Conservation (phyloP, 2,797 vertebrate genomes). For the Artibeus lituratus region DNA sequence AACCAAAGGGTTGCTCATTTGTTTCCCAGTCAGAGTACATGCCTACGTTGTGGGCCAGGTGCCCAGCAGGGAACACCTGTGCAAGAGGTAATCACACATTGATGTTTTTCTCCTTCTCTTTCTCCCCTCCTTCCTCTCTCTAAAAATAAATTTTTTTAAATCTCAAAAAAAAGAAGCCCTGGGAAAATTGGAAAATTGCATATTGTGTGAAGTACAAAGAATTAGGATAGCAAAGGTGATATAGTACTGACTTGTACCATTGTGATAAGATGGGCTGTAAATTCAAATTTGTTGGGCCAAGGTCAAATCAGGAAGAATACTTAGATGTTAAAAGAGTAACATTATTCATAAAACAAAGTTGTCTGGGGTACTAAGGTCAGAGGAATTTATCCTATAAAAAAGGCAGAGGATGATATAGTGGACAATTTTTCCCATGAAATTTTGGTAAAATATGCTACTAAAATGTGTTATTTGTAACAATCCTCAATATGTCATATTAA, state of each 20-base stretch:
- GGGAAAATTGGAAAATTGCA: not conserved
- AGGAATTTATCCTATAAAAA: not conserved
- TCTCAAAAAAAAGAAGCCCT: not conserved
- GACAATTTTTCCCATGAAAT: not conserved
- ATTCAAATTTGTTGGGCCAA: not conserved
- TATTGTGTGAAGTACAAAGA: not conserved
- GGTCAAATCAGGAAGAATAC: not conserved
- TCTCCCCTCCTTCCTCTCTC: too few relatives aligned
- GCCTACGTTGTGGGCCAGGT: too few relatives aligned
- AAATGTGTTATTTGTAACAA: not conserved
- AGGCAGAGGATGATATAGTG: not conserved
- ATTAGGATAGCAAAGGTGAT: not conserved
- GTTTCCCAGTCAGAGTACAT: too few relatives aligned
- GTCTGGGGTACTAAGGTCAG: not conserved
- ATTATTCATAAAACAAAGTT: not conserved
- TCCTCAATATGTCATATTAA: not conserved
- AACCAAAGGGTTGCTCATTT: too few relatives aligned
- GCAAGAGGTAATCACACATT: too few relatives aligned
- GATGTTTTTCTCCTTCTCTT: too few relatives aligned
- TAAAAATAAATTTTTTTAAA: too few relatives aligned
- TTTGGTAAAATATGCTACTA: not conserved
- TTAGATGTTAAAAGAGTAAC: not conserved
- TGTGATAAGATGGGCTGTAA: not conserved
- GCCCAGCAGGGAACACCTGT: too few relatives aligned
- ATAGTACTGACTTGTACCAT: not conserved